These are phyloP conservation scores for Oligia fasciuncula DNA, from an alignment of 2,888 invertebrate genomes.

Conservation along the genomic window DNA sequence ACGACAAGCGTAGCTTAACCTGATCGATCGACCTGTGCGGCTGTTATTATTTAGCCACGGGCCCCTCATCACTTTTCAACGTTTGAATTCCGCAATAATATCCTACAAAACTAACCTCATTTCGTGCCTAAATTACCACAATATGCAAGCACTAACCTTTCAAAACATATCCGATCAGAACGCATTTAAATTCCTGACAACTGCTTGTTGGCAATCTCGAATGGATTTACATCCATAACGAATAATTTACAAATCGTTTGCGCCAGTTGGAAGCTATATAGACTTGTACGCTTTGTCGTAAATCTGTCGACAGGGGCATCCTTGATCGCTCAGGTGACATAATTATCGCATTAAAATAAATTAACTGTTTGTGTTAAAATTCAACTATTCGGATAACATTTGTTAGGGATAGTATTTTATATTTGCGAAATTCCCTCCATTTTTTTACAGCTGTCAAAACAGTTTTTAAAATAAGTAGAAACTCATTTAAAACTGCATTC, in stretches of 20 bases:
- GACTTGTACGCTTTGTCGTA: slow-evolving; percentile 9
- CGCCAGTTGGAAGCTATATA: background rate
- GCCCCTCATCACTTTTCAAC: no score
- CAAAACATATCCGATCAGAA: slow-evolving; percentile 13
- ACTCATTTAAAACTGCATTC: background rate
- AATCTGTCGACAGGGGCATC: slow-evolving; percentile 36
- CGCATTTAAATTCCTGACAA: background rate
- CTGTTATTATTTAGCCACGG: no score
- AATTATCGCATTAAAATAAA: background rate
- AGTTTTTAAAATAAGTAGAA: background rate
- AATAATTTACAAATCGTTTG: slow-evolving; percentile 33
- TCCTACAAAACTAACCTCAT: background rate
- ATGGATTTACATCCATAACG: slow-evolving; percentile 26
- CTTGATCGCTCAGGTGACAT: background rate
- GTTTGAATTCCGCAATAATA: background rate
- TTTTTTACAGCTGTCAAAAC: slow-evolving; percentile 5
- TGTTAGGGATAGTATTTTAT: no score
- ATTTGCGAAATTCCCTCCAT: no score
- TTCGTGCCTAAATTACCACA: background rate
- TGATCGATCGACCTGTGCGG: no score
- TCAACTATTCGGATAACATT: background rate
- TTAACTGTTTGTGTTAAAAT: background rate
- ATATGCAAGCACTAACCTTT: background rate
- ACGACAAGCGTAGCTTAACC: no score
- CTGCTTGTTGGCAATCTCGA: slow-evolving; percentile 14